Evolutionary conservation across 1,140 invertebrate species (phyloP), one percentile per base, ranked within the genome.

Genomic region (Ceratina australensis): DNA sequence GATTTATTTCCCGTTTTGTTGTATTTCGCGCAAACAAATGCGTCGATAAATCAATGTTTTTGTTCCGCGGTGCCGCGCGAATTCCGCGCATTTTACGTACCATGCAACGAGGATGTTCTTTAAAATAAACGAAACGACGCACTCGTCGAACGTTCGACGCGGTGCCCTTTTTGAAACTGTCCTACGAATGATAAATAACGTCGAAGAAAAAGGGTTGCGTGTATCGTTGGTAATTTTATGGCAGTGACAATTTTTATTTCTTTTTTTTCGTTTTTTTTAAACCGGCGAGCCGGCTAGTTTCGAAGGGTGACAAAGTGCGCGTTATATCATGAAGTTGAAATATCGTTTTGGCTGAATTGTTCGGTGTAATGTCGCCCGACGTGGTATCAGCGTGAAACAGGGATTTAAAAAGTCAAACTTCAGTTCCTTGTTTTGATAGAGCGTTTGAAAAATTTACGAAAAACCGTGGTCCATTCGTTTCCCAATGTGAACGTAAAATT

Each of bases 271-370:
- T 28, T 22, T 15, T 74, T 79, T 50, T 47, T 24, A 16, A 42
- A 42, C 64, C 47, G 60, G 33, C 22, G 28, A 77, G 49, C n/a
- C 33, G 16, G 42, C 33, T 42, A 42, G 54, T 54, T 72, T 59
- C 42, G 78, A 80, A 78, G 67, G 74, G 61, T 78, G 79, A 77
- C 52, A 78, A 78, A 78, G 47, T 54, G 54, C 33, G 56, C 50
- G 59, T 50, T 67, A 68, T 28, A 67, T 59, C 64, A 50, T 49
- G 12, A 60, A 18, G 63, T 66, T 79, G 77, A 79, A 79, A 74
- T 67, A 74, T 79, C 71, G 77, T 73, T 33, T 42, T 49, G 57
- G 16, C 52, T 18, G 72, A 74, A 79, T 74, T 60, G 69, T 64
- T 60, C 61, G 24, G 61, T 63, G 65, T 73, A 73, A 63, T 28